Evolutionary conservation across 35 echinoderm and acorn worm genomes (phyloP).

Genomic region (Ophiothrix spiculata): DNA sequence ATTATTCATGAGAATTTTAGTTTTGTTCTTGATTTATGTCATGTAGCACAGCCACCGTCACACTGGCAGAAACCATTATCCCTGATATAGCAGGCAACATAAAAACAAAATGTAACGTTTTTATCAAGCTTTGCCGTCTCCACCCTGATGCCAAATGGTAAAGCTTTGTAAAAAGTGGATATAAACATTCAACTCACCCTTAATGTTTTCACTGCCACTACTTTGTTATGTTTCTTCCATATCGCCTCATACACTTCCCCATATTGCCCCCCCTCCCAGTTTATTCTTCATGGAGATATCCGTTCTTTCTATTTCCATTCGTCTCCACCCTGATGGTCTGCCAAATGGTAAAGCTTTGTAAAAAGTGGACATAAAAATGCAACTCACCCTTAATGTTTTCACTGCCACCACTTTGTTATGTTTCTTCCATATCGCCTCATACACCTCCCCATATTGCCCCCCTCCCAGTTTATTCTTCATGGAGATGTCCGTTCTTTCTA

Average conservation of each 20-base stretch:
- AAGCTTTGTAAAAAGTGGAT: too few relatives aligned
- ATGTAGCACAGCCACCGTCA: too few relatives aligned
- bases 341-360: constrained; percentile 84
- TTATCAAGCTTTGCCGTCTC: too few relatives aligned
- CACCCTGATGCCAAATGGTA: too few relatives aligned
- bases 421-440: constrained; percentile 97
- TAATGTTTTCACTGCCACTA: constrained; percentile 93
- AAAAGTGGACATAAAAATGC: too few relatives aligned
- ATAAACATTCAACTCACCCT: constrained; percentile 86
- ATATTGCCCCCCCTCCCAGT: constrained; percentile 89
- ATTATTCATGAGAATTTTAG: too few relatives aligned
- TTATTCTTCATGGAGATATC: constrained; percentile 99
- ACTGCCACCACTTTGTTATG: constrained; percentile 92
- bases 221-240: constrained; percentile 96
- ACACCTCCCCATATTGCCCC: constrained; percentile 95
- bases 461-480: constrained; percentile 98
- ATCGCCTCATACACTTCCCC: constrained; percentile 96
- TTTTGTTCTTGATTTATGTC: too few relatives aligned
- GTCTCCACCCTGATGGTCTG: constrained; percentile 71
- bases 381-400: constrained; percentile 91
- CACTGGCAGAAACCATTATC: too few relatives aligned
- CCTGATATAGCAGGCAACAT: too few relatives aligned
- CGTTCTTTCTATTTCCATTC: constrained; percentile 90
- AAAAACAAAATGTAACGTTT: too few relatives aligned
- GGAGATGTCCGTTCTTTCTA: constrained; percentile 89